Base-by-base conservation (phyloP, 2,113 vertebrate species). In the Canis aureus region DNA sequence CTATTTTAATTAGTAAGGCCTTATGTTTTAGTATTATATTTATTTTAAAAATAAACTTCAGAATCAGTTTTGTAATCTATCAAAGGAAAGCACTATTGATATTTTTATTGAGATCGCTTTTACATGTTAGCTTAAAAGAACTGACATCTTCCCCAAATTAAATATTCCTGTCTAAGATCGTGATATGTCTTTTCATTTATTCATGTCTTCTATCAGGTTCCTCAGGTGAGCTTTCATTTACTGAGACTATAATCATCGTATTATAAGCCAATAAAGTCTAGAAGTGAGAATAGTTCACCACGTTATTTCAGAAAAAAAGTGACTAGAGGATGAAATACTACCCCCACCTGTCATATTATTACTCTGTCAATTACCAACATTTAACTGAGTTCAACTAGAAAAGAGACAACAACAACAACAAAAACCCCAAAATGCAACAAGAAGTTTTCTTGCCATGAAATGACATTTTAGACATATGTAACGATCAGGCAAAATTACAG, bases 371-470 rank as follows among this genome's bases (percentile, higher is more conserved):
- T 80, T 87, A 69, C 22, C 23, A 85, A 27, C 15, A 53, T 62
- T 96, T 62, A 97, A 10, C 3, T 71, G 51, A 96, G n/a, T 69
- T 97, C 82, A 93, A 79, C 38, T 32, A 27, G 32, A 81, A n/a
- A 38, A 78, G 32, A 78, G 89, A 74, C 5, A 43, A 49, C 9
- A 32, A n/a, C 2, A n/a, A 43, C 43, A 43, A 43, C 43, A 43
- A 5, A 59, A 27, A 25, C 11, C 13, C n/a, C 13, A 53, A 80
- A 93, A 57, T 16, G 17, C 5, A 17, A 84, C 32, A 84, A 51
- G 29, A 38, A 78, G 67, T 51, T 64, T 80, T 7, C 90, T 97
- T 92, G 32, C 17, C 96, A 84, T 60, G 12, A 93, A 88, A 27
- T 85, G 27, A 11, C 9, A 78, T 64, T 93, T 93, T 96, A 95